Evolutionary conservation across 2,113 vertebrate genomes (phyloP), one percentile per base, ranked within the genome.

Genomic region (Actenoides lindsayi): DNA sequence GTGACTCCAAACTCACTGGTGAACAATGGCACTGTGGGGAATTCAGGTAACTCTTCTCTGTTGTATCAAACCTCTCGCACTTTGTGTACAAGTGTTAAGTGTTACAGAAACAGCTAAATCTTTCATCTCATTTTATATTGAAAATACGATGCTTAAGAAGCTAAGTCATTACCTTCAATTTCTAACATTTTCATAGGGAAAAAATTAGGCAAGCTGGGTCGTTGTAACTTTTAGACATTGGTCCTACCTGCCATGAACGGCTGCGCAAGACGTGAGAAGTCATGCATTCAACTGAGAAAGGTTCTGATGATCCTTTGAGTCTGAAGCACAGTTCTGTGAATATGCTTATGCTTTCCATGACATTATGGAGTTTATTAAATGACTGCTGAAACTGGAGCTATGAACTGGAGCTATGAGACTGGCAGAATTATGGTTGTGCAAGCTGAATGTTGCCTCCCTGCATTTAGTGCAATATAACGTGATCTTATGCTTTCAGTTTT

Each of bases 11-110:
- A 98, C 97, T 98, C 99, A 95, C 98, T 99, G 96, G 98, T 99
- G 98, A 99, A 99, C 94, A 99, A 99, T 71, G 99, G 99, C 98
- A 99, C 99, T 78, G 98, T 99, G 93, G 98, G 98, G 68, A 99
- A 99, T 97, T 98, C 99, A 98, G 99, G 99, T 99, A 99, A 98
- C 84, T 87, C 76, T 96, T 96, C 74, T 93, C 96, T 97, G 59
- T 97, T 97, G 78, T 95, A 96, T 97, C 93, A 89, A 90, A 94
- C 77, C 35, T 95, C 91, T 95, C 33, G 6, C 83, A 67, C 74
- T 42, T 87, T 94, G 83, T 96, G 91, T 96, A 78, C 78, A 35
- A 87, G 78, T 44, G 80, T 95, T 94, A 94, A 90, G 59, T 94
- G 94, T 93, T 97, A 94, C 90, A 96, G 88, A 67, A 94, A 91